Conservation (phyloP, 2,113 vertebrate genomes). For the Synodontis membranacea region DNA sequence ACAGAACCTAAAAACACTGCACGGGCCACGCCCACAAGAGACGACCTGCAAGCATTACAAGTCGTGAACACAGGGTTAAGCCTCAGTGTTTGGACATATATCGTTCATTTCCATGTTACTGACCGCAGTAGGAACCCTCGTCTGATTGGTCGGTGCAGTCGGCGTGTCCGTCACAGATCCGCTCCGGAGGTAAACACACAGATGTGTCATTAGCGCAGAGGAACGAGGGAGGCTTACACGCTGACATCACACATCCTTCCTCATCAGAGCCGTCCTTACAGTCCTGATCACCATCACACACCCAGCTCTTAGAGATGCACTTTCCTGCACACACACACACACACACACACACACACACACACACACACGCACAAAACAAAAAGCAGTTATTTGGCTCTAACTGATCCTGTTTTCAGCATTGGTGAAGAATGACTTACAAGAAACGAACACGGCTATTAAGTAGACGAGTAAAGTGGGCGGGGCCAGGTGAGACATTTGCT, state of each 20-base stretch:
- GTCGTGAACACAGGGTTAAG: neutral
- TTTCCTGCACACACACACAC: conserved; percentile 70
- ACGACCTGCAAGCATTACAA: neutral
- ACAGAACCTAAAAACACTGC: neutral
- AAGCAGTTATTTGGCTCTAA: neutral
- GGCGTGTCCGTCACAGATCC: conserved; percentile 83
- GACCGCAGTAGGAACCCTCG: conserved; percentile 85
- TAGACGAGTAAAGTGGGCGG: neutral
- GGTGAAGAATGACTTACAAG: neutral
- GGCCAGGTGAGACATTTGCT: neutral
- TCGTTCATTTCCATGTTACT: neutral
- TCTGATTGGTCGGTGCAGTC: conserved; percentile 87
- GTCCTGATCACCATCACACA: conserved; percentile 87
- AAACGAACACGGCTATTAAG: neutral
- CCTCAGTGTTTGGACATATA: too few species aligned
- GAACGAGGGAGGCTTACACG: conserved; percentile 83
- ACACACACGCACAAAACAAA: neutral
- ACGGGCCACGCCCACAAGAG: neutral
- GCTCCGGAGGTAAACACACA: conserved; percentile 82
- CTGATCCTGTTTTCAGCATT: neutral
- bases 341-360: conserved; percentile 30
- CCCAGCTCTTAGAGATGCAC: conserved; percentile 87
- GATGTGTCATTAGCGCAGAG: conserved; percentile 85
- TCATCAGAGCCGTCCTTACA: conserved; percentile 89
- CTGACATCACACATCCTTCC: conserved; percentile 78